Base-by-base conservation (phyloP, 2,888 invertebrate genomes). In the Operophtera brumata region DNA sequence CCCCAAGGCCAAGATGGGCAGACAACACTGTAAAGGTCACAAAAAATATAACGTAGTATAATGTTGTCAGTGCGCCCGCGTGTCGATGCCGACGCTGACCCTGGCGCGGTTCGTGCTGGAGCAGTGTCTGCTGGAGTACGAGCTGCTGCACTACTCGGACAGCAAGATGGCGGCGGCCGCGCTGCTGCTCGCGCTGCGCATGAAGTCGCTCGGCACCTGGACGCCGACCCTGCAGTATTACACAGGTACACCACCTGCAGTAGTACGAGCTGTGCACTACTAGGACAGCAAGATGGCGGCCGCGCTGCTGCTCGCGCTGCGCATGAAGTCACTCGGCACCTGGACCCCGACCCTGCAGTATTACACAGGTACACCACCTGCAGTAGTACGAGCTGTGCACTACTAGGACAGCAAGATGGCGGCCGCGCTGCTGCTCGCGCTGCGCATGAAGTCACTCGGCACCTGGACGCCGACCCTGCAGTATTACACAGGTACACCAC, bases 81-180 rank as follows among this genome's bases (percentile, higher is more conserved):
- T 96, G 47, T 93, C 95, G 26, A 97, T 99, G 97, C 95, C 96
- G 47, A 94, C 95, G 14, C 90, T 99, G 66, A 99, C 99, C 0
- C 87, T 99, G 72, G 98, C 98, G 26, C 93, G 99, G 59, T 99
- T 94, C 87, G 95, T 99, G 74, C 92, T 99, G 74, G 99, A 99
- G 84, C 93, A 94, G 77, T 96, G 97, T 1, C 90, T 99, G 60
- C 94, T 99, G 94, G 97, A 99, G 78, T 99, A 99, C 82, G 90
- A 92, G 9, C 94, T 96, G 51, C 92, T 96, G 61, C 86, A 91
- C 32, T 90, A 93, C 57, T 93, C 94, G 7, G 99, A 99, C 82
- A 98, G 97, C 49, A 94, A 95, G 87, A 91, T 98, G 90, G 99
- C 98, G 14, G 95, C 96, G 37, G 96, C 97, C 37, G 93, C 96